Base-by-base conservation (phyloP, 2,888 invertebrate genomes). In the Drosophila robusta region DNA sequence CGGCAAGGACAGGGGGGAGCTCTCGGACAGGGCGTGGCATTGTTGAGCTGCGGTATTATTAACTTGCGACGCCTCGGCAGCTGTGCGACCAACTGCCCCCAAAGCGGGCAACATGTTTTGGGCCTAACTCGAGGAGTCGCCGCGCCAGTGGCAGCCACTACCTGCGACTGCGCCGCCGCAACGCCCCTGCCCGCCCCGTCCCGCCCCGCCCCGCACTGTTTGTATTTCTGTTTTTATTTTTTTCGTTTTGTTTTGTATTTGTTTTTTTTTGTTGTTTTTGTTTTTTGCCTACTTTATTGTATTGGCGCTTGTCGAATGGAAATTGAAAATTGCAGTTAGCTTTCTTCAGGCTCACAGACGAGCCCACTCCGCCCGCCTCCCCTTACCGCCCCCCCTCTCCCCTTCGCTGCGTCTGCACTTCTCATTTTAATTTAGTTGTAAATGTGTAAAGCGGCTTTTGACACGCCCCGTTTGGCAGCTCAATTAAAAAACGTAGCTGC, bases 391-490 rank as follows among this genome's bases (percentile, higher is more conserved):
- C 3, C 24, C 9, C 8, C 6, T 8, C 12, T 14, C 24, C 7
- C 4, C 29, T 6, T 34, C 29, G 11, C 42, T 18, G 11, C 39
- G 36, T 9, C 14, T 12, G 41, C 44, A 22, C 49, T 36, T 44
- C 44, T 42, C 42, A 63, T 89, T 90, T 87, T 83, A 89, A 89
- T 89, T 90, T 90, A 89, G 89, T 90, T 91, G 90, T 90, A 90
- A 91, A 89, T 90, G 90, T 90, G 90, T 90, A 90, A 90, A 90
- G 84, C 87, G 80, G 80, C 85, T 82, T 68, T 75, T 82, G 89
- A 80, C 80, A 91, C 91, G 90, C 90, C 90, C 90, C 88, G 80
- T 89, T 89, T 89, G 89, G 91, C 90, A 90, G 89, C 90, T 91
- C 90, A 91, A 90, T 90, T 90, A 91, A 91, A 90, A 89, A 89